phyloP scores from a whole-genome alignment of 2,113 vertebrate genomes.

The Prolemur simus region DNA sequence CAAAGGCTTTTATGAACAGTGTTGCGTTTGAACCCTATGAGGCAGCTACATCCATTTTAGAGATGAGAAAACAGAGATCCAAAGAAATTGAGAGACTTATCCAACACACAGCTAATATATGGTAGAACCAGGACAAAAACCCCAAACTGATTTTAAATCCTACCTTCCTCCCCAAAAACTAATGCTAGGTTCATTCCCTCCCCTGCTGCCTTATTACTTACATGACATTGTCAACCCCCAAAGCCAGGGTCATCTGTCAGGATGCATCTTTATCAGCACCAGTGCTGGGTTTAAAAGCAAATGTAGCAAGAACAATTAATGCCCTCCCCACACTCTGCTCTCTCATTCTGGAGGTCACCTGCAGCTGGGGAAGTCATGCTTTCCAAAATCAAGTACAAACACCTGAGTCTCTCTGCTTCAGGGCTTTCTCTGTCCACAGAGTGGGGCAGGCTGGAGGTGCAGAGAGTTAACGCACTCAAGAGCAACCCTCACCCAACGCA shows the following conservation, averaged over 20 bases:
- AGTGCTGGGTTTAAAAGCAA: slow-evolving; percentile 53
- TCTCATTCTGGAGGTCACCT: background rate
- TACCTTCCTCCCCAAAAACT: background rate
- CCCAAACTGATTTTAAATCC: background rate
- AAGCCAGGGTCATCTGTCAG: background rate
- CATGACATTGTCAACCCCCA: background rate
- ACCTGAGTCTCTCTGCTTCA: background rate
- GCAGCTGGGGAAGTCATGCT: background rate
- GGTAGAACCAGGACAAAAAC: background rate
- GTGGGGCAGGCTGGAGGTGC: background rate
- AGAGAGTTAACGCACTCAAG: background rate
- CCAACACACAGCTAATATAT: background rate
- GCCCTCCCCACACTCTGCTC: background rate
- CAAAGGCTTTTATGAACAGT: background rate
- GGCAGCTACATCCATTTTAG: background rate
- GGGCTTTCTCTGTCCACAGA: background rate
- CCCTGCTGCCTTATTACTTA: background rate
- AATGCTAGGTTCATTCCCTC: background rate
- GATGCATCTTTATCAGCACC: slow-evolving; percentile 41
- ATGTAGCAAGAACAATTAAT: background rate
- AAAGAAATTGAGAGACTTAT: background rate
- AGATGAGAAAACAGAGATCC: background rate
- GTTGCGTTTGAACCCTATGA: background rate
- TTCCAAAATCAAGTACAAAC: background rate
- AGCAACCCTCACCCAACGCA: background rate